A percentile compares a stretch with the other conserved stretches of the same genome.
Evolutionary conservation across 2,888 invertebrate species (phyloP).

Genomic region (Drosophila tripunctata): DNA sequence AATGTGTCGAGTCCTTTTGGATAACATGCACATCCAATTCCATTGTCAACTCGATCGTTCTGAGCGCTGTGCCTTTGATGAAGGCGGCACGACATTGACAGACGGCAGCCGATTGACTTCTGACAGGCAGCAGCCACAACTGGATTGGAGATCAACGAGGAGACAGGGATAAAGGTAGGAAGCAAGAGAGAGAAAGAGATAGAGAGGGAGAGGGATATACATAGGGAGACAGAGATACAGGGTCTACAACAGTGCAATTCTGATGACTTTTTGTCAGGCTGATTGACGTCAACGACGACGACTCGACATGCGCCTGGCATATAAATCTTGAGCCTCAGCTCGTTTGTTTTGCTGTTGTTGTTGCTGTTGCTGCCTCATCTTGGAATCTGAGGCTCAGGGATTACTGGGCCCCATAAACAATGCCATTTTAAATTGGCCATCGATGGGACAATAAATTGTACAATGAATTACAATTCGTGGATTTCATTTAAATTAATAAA

Average conservation of each 20-base stretch:
- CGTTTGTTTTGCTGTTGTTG: conserved; percentile 48
- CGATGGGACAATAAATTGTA: conserved; percentile 79
- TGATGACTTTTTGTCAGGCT: conserved; percentile 83
- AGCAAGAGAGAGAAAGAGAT: neutral
- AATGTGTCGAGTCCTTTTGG: conserved; percentile 45
- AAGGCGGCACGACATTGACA: conserved; percentile 79
- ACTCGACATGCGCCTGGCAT: conserved; percentile 70
- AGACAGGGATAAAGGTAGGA: neutral
- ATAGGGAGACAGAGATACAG: conserved; percentile 9
- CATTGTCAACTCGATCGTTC: conserved; percentile 62
- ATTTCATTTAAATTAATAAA: conserved; percentile 60
- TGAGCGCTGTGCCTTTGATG: conserved; percentile 65
- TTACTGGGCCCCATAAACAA: conserved; percentile 75
- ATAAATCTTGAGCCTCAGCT: conserved; percentile 71
- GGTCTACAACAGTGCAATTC: conserved; percentile 63
- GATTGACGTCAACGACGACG: conserved; percentile 82
- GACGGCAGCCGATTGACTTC: conserved; percentile 78
- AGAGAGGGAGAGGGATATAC: neutral
- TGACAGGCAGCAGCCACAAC: conserved; percentile 61
- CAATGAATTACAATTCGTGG: conserved; percentile 70
- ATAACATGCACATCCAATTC: conserved; percentile 50
- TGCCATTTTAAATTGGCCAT: conserved; percentile 81
- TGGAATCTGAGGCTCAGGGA: conserved; percentile 46
- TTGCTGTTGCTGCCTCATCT: conserved; percentile 36
- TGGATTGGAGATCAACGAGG: conserved; percentile 43